Percentiles rank a stretch among this genome's conserved stretches.
phyloP scores from a whole-genome alignment of 2,113 vertebrate species.

The Canis aureus region DNA sequence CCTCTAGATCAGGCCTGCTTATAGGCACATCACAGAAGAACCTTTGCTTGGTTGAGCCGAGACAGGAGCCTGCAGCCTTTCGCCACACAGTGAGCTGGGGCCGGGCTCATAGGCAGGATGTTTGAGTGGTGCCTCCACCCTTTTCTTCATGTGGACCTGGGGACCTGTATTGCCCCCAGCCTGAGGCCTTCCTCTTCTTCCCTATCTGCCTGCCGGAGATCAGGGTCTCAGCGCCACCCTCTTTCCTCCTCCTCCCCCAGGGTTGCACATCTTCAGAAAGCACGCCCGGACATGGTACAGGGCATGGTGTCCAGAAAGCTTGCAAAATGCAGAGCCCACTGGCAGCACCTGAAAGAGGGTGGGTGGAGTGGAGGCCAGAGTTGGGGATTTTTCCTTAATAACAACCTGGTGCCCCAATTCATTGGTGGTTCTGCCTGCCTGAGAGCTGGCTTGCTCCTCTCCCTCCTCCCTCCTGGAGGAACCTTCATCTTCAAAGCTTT shows the following conservation, averaged over 20 bases:
- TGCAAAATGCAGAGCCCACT: conserved; percentile 40
- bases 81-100: neutral
- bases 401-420: conserved; percentile 71
- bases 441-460: neutral
- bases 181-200: neutral
- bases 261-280: neutral
- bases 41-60: neutral
- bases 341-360: conserved; percentile 43
- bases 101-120: neutral
- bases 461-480: neutral
- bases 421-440: conserved; percentile 57
- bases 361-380: conserved; percentile 60
- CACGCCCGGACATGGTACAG: conserved; percentile 34
- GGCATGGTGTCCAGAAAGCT: conserved; percentile 33
- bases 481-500: conserved; percentile 81
- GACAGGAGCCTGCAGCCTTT: neutral
- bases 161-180: neutral
- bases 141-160: neutral
- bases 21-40: neutral
- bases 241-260: neutral
- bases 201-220: neutral
- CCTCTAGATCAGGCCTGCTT: neutral
- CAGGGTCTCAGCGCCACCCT: neutral
- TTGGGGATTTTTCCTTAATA: conserved; percentile 79
- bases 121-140: neutral